Evolutionary conservation across 2,113 vertebrate species (phyloP), one percentile per base, ranked within the genome.

Genomic region (Varanus komodoensis): DNA sequence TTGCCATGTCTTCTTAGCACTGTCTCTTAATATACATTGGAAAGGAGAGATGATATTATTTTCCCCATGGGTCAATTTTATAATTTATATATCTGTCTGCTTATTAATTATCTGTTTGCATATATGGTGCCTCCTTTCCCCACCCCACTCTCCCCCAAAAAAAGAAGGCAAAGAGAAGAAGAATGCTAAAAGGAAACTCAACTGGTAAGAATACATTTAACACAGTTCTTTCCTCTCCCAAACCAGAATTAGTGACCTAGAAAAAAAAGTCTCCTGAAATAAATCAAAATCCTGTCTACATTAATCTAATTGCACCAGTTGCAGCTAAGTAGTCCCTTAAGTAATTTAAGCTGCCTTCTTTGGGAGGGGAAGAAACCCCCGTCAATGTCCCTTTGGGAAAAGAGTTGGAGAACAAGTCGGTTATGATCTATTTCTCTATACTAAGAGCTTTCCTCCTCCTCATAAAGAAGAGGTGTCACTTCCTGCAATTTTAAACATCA

Each of bases 321-420:
- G 93, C 90, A 91, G 90, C 89, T 95, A 93, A 95, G 89, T 50
- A 96, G 94, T 96, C 96, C 96, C 96, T 93, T 87, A 96, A 95
- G 95, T 94, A 96, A 97, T 97, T 97, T 96, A 92, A 94, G 93
- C 92, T 95, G 93, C 91, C 92, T 93, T 93, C 94, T 95, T 95
- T 92, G 92, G 84, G 86, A 14, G 61, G 81, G 74, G 73, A 15
- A 44, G 48, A 52, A 79, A 34, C 61, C 80, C 73, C 3, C 25
- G 69, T 81, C 84, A 95, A 93, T 78, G 17, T 79, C 92, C 92
- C 87, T 0, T 91, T 73, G 57, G 84, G 77, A 95, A n/a, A 52
- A 64, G 84, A 92, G 95, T 86, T 92, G 88, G 92, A 93, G 94
- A 95, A 94, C 86, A 92, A 92, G 82, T 64, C 89, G 91, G 84